Evolutionary conservation across 2,888 invertebrate genomes (phyloP).

Genomic region (Philaethria dido): DNA sequence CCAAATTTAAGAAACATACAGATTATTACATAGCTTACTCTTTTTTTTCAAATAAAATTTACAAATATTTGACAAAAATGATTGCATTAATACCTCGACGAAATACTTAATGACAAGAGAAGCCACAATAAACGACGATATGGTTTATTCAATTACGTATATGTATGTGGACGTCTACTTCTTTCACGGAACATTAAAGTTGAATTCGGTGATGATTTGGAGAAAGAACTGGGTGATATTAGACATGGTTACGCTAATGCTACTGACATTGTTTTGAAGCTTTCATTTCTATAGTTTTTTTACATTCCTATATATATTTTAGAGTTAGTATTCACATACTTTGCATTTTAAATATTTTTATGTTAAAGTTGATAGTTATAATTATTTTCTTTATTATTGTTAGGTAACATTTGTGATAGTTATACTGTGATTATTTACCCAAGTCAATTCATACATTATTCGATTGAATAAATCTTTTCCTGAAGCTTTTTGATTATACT

Average conservation of each 20-base stretch:
- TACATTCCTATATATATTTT: neutral
- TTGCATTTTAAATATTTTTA: no score
- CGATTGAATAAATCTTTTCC: neutral
- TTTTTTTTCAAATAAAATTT: neutral
- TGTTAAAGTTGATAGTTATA: no score
- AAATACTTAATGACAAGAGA: constrained; percentile 44
- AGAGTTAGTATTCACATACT: no score
- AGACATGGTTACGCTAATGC: constrained; percentile 17
- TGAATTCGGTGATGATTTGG: constrained; percentile 32
- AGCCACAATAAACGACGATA: constrained; percentile 64
- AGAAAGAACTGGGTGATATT: constrained; percentile 25
- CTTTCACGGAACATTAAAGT: constrained; percentile 39
- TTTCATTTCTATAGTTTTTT: neutral
- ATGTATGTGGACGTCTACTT: constrained; percentile 28
- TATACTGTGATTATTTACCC: neutral
- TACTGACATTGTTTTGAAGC: constrained; percentile 18
- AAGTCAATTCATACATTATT: no score
- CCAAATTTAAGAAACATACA: no score
- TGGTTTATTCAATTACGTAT: constrained; percentile 69
- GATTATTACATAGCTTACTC: no score
- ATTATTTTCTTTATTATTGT: no score
- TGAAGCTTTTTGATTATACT: no score
- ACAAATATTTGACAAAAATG: neutral
- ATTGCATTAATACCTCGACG: constrained; percentile 1
- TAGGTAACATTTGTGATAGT: no score